phyloP scores from a whole-genome alignment of 2,797 vertebrate genomes.

The Rallus crepitans region DNA sequence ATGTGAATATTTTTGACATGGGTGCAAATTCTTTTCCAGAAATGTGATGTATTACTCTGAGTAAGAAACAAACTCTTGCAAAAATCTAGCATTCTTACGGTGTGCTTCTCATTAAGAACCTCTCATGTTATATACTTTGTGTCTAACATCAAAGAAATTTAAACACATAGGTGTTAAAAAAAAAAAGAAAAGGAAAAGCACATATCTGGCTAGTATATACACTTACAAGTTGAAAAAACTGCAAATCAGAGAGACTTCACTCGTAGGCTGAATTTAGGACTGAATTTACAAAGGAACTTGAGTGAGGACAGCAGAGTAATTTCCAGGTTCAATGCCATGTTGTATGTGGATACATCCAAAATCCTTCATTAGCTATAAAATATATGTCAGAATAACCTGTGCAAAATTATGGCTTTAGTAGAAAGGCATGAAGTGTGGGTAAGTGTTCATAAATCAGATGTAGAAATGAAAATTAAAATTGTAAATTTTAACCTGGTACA shows the following conservation, averaged over 20 bases:
- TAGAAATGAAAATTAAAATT: slow-evolving; percentile 45
- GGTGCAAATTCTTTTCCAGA: neutral
- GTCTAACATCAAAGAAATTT: neutral
- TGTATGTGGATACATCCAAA: slow-evolving; percentile 3
- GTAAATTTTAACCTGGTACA: slow-evolving; percentile 38
- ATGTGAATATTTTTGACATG: neutral
- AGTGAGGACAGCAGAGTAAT: slow-evolving; percentile 7
- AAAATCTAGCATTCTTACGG: neutral
- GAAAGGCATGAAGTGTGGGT: neutral
- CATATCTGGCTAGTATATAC: neutral
- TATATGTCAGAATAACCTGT: neutral
- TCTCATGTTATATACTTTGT: neutral
- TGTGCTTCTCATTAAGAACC: neutral
- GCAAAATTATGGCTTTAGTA: neutral
- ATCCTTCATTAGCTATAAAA: slow-evolving; percentile 36
- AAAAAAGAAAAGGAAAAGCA: neutral
- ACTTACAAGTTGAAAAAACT: neutral
- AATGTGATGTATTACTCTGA: neutral
- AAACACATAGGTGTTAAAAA: neutral
- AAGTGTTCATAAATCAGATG: slow-evolving; percentile 35
- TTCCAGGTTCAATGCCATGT: slow-evolving; percentile 38
- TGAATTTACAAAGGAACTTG: neutral
- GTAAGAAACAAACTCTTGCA: neutral
- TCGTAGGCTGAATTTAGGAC: neutral
- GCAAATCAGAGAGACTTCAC: neutral